Base-by-base conservation (phyloP, 2,113 vertebrate genomes). In the Pterocles gutturalis region DNA sequence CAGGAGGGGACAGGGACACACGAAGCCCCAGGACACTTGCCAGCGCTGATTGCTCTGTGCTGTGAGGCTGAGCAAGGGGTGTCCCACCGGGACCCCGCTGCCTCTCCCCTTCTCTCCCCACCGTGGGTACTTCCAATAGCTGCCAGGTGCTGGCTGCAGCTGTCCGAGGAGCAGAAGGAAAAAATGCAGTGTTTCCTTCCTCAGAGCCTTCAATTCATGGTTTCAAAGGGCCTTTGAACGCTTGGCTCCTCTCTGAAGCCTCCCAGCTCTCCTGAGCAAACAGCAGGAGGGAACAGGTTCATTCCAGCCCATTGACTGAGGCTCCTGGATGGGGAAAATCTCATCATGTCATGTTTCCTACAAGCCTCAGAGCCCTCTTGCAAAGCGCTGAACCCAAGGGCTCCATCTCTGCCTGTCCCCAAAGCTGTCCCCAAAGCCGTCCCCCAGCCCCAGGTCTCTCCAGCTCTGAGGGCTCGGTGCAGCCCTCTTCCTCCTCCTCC, bases 181-280 rank as follows among this genome's bases (percentile, higher is more conserved):
- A 97, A 97, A 93, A 51, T 0, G 8, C 76, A 28, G 67, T 16
- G 1, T 96, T 98, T 95, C 79, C 72, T 95, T 72, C 78, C 66
- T 90, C 81, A 69, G 70, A 90, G 28, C 72, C 94, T 83, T 97
- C 80, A 75, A 80, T 96, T 71, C 87, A 69, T 26, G 76, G 88
- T 97, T 96, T 97, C 97, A 98, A 95, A 96, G 90, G 77, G 51
- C 79, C 72, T 96, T 70, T 93, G 87, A 97, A 89, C 0, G 4
- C 57, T 55, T 45, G 28, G 82, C 90, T 79, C 77, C 55, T 25
- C 87, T 82, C 31, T 3, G 36, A 57, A 90, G 69, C 61, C 65
- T 94, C 83, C 29, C 65, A 54, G 54, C 53, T 84, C 67, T 92
- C 86, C 93, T 87, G 86, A 69, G 81, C 82, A 95, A 97, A 95